phyloP scores from a whole-genome alignment of 1,140 invertebrate species.

The Cylas formicarius region DNA sequence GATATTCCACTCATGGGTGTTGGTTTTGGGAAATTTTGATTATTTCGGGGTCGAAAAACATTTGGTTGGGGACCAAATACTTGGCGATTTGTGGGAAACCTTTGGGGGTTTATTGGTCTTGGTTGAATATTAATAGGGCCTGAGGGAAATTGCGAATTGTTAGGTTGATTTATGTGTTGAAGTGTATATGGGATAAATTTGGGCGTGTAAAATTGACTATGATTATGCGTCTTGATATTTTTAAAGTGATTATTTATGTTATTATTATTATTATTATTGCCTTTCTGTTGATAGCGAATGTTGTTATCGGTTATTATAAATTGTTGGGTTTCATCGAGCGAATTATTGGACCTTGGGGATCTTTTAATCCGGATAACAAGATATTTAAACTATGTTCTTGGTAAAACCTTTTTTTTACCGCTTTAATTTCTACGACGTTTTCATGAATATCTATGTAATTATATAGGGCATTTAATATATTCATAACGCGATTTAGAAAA shows the following conservation, averaged over 20 bases:
- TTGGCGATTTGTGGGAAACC: too few relatives aligned
- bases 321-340: not conserved
- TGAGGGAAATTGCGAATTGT: too few relatives aligned
- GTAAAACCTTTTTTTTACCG: not conserved
- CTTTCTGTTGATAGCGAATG: not conserved
- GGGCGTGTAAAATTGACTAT: too few relatives aligned
- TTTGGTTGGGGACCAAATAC: too few relatives aligned
- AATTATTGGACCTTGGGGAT: not conserved
- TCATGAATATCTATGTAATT: not conserved
- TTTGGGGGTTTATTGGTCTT: too few relatives aligned
- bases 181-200: too few relatives aligned
- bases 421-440: not conserved
- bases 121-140: too few relatives aligned
- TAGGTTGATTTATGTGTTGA: too few relatives aligned
- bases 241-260: too few relatives aligned
- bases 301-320: not conserved
- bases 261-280: too few relatives aligned
- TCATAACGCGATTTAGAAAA: not conserved
- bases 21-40: not conserved
- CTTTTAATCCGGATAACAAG: not conserved
- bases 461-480: not conserved
- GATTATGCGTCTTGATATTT: too few relatives aligned
- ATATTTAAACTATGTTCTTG: not conserved
- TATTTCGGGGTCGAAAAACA: conserved; percentile 6
- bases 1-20: not conserved